Evolutionary conservation across 2,797 vertebrate genomes (phyloP).

Genomic region (Neopelma chrysocephalum): DNA sequence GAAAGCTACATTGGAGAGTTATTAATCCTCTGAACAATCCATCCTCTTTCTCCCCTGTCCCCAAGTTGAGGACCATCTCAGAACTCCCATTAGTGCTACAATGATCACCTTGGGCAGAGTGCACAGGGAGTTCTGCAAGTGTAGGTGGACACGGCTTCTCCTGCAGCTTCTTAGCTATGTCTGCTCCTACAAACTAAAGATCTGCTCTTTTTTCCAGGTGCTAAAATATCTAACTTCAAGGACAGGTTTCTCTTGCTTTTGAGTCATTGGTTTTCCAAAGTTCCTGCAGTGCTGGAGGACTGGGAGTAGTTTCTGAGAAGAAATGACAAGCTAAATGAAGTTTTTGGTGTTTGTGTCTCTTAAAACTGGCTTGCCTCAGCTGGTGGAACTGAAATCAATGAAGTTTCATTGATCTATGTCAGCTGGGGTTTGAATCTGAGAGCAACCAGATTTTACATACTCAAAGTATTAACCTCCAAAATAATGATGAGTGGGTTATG

Average conservation of each 20-base stretch:
- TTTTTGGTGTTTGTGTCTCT: neutral
- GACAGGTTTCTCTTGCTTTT: neutral
- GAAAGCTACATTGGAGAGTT: neutral
- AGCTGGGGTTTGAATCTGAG: neutral
- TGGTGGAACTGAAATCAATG: neutral
- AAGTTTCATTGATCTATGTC: neutral
- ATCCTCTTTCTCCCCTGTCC: neutral
- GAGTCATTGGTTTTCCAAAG: neutral
- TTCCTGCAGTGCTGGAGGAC: neutral
- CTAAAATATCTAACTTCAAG: neutral
- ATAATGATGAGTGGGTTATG: rapidly evolving
- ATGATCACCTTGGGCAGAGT: neutral
- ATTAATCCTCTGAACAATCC: neutral
- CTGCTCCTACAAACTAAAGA: neutral
- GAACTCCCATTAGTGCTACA: neutral
- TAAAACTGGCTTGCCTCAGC: neutral
- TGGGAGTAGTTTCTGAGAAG: neutral
- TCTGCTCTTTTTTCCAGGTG: neutral
- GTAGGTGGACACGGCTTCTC: no score
- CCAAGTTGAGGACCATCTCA: neutral
- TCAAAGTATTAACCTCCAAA: neutral
- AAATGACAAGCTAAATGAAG: neutral
- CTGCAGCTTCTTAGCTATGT: neutral
- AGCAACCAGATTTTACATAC: neutral
- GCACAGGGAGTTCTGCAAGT: neutral